Base-by-base conservation (phyloP, 1,140 invertebrate species). In the Hesperophylax magnus region DNA sequence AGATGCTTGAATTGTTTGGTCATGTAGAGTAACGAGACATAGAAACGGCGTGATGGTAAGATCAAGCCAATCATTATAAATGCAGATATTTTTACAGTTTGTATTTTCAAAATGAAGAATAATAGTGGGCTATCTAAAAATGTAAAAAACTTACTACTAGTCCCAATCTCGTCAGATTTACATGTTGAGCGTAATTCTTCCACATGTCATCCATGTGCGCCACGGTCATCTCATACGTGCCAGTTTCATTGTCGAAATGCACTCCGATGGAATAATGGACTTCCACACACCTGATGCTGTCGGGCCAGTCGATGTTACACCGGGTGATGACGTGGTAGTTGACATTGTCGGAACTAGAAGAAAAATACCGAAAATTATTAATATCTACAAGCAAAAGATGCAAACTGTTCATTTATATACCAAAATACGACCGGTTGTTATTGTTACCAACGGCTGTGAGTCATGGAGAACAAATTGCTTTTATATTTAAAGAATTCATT, bases 131-230 rank as follows among this genome's bases (percentile, higher is more conserved):
- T n/a, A n/a, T n/a, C 34, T 20, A 63, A 14, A 63, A 27, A 5
- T 6, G 53, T 65, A 34, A 63, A 22, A 27, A 2, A 18, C 56
- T 75, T 75, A 80, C 79, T 18, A 20, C 22, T 53, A 81, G 9
- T 18, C 61, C 61, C 22, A 67, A 18, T 15, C 9, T n/a, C 4
- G 71, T 52, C 15, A 76, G 27, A 47, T 81, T 78, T 18, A 81
- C 18, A 9, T 11, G 53, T 6, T 22, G 8, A 18, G 53, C 39
- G 31, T 75, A 69, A 18, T 11, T 79, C 3, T n/a, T 9, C 82
- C 82, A 84, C 82, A 84, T 84, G 54, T 80, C 79, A 18, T 81
- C 77, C 2, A 84, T 47, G 63, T 77, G 67, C 11, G 53, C 58
- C 0, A 20, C 69, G 7, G 77, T 79, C 20, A 84, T 58, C 53